phyloP scores from a whole-genome alignment of 2,113 vertebrate genomes.

The Pseudopodoces humilis region DNA sequence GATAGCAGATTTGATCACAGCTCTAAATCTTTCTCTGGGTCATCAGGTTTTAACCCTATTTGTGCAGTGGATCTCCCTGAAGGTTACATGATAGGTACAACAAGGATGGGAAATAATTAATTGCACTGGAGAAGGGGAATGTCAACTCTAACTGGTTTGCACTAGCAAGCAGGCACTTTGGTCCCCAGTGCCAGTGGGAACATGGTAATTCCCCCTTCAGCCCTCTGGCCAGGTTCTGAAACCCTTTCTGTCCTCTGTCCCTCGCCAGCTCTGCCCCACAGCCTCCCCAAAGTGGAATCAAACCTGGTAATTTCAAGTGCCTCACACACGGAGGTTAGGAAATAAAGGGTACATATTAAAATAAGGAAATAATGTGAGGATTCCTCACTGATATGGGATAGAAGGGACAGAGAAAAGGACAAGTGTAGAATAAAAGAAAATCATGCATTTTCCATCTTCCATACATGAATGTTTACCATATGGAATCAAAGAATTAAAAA shows the following conservation, averaged over 20 bases:
- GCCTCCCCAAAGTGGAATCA: neutral
- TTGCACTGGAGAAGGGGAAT: neutral
- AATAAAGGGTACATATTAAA: neutral
- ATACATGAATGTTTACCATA: conserved; percentile 5
- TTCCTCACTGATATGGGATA: neutral
- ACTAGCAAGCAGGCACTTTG: neutral
- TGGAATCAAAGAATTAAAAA: conserved; percentile 32
- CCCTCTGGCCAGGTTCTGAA: neutral
- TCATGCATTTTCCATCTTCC: conserved; percentile 9
- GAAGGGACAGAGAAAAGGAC: neutral
- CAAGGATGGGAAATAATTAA: neutral
- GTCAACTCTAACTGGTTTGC: neutral
- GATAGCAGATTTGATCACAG: conserved; percentile 16
- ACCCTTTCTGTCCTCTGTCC: neutral
- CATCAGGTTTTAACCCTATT: conserved; percentile 36
- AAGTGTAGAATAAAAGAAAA: neutral
- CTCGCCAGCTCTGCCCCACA: neutral
- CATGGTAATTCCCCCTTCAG: neutral
- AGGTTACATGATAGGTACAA: neutral
- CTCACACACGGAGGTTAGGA: neutral
- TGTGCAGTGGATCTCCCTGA: neutral
- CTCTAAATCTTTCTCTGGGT: conserved; percentile 35
- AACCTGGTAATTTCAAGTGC: neutral
- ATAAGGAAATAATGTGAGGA: neutral
- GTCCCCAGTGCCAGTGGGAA: neutral